Conservation (phyloP, 2,888 invertebrate genomes). For the Euzophera pinguis region DNA sequence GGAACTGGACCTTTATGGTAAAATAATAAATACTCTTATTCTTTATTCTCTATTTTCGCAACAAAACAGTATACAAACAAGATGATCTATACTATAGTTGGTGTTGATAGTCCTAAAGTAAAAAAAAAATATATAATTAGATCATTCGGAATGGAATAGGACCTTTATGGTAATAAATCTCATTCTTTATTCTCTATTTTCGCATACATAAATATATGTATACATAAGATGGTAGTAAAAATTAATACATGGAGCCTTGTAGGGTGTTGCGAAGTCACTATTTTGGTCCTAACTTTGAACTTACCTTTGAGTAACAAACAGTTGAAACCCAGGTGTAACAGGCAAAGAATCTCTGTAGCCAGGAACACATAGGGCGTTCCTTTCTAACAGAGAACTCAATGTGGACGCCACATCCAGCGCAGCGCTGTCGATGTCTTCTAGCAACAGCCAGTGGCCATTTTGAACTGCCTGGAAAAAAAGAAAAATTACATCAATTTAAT, state of each 20-base stretch:
- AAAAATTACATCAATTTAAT: not conserved
- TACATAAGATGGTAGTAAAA: not conserved
- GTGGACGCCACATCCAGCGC: slow-evolving; percentile 95
- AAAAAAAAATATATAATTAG: too few species aligned
- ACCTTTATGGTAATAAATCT: too few species aligned
- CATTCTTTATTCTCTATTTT: too few species aligned
- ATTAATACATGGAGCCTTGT: not conserved
- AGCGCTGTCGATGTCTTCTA: slow-evolving; percentile 97
- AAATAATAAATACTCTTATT: too few species aligned
- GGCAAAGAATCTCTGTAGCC: slow-evolving; percentile 91
- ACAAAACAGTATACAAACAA: too few species aligned
- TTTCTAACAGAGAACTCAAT: slow-evolving; percentile 91
- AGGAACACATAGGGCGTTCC: slow-evolving; percentile 89
- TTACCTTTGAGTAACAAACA: slow-evolving; percentile 94
- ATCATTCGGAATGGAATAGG: too few species aligned
- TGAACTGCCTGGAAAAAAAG: slow-evolving; percentile 83
- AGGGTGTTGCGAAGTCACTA: too few species aligned
- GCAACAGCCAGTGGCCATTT: slow-evolving; percentile 93
- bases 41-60: too few species aligned
- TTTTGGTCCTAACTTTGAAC: not conserved
- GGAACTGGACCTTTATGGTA: too few species aligned
- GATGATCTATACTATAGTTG: too few species aligned
- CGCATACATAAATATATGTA: too few species aligned
- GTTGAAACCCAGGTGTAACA: slow-evolving; percentile 91
- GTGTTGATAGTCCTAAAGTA: too few species aligned